Evolutionary conservation across 2,797 vertebrate genomes (phyloP).

Genomic region (Halcyon chelicuti): DNA sequence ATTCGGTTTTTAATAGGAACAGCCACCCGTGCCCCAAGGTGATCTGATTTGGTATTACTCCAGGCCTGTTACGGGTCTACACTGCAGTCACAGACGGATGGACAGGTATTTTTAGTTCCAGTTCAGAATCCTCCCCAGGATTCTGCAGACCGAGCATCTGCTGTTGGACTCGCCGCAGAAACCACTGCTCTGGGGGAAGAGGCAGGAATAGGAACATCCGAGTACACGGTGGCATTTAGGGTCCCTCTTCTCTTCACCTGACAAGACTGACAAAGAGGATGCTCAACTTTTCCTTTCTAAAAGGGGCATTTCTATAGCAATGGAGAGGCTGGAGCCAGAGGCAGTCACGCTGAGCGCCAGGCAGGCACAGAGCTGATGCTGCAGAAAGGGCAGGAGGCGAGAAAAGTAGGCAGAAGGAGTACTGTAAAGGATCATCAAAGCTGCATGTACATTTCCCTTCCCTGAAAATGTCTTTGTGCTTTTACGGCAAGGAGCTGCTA

Average conservation of each 20-base stretch:
- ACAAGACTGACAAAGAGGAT: neutral
- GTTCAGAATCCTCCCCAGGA: neutral
- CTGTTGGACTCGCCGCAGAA: neutral
- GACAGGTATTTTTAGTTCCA: neutral
- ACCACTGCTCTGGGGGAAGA: neutral
- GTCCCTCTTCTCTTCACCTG: neutral
- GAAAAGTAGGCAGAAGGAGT: constrained; percentile 4
- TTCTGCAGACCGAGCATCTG: neutral
- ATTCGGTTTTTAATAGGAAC: neutral
- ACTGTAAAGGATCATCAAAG: constrained; percentile 23
- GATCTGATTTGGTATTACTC: neutral
- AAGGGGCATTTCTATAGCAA: neutral
- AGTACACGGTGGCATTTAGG: fast-evolving
- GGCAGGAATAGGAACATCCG: neutral
- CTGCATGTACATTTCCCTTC: neutral
- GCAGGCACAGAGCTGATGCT: neutral
- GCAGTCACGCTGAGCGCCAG: neutral
- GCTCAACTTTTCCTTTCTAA: neutral
- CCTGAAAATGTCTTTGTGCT: constrained; percentile 50
- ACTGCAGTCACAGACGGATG: neutral
- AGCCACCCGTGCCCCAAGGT: neutral
- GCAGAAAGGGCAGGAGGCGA: neutral
- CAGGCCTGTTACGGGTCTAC: neutral
- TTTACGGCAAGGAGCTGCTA: constrained; percentile 49
- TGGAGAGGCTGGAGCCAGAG: neutral